phyloP scores from a whole-genome alignment of 2,888 invertebrate species.

The Eilema sororculum region DNA sequence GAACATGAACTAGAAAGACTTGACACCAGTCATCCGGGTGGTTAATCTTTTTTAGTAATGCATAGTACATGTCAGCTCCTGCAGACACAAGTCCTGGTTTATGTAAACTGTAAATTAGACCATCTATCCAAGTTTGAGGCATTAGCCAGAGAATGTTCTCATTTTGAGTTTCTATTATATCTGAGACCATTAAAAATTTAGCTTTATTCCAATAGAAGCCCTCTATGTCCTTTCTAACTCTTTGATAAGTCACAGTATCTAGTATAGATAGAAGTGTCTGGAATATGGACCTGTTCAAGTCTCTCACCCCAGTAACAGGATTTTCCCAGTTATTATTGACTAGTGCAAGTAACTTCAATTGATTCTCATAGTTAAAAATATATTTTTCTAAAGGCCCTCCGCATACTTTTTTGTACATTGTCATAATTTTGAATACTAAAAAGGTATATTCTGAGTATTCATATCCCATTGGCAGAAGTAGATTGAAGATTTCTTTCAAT shows the following conservation, averaged over 20 bases:
- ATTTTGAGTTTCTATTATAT: constrained; percentile 72
- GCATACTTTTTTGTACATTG: constrained; percentile 74
- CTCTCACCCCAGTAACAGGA: constrained; percentile 85
- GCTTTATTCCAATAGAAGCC: constrained; percentile 87
- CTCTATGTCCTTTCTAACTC: constrained; percentile 68
- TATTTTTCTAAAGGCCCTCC: constrained; percentile 66
- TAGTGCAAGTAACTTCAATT: constrained; percentile 77
- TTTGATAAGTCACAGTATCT: constrained; percentile 57
- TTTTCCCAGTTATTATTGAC: constrained; percentile 89
- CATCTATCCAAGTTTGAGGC: constrained; percentile 65
- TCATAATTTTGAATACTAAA: constrained; percentile 82
- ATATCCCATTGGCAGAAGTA: constrained; percentile 73
- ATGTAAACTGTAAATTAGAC: constrained; percentile 75
- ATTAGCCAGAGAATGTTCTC: constrained; percentile 47
- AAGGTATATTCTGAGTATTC: constrained; percentile 85
- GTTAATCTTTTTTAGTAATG: constrained; percentile 75
- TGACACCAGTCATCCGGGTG: constrained; percentile 77
- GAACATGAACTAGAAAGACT: constrained; percentile 69
- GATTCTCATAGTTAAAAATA: constrained; percentile 63
- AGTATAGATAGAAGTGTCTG: constrained; percentile 66
- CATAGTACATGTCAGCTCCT: constrained; percentile 87
- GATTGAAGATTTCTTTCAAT: constrained; percentile 62
- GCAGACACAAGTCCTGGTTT: constrained; percentile 87
- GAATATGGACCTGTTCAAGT: constrained; percentile 83
- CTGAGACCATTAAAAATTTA: constrained; percentile 86